Evolutionary conservation across 2,888 invertebrate species (phyloP).

Genomic region (Aporophyla lueneburgensis): DNA sequence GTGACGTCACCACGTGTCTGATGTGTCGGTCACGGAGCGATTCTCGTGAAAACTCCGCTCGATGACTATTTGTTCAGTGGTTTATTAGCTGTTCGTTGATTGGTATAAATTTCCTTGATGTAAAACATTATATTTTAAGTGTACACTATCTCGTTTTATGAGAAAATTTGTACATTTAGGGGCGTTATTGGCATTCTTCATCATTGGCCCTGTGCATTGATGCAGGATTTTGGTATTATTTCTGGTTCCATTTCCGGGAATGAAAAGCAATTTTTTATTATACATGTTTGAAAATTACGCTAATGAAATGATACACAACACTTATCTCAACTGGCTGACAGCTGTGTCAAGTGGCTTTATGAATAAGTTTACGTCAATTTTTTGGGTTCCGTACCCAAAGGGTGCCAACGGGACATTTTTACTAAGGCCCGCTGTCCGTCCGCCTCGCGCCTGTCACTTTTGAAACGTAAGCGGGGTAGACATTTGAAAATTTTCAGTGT

Average conservation of each 20-base stretch:
- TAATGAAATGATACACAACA: neutral
- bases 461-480: no score
- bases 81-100: slow-evolving; percentile 7
- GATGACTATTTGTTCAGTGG: slow-evolving; percentile 3
- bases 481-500: no score
- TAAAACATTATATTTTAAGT: neutral
- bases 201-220: neutral
- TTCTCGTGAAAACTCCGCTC: slow-evolving; percentile 47
- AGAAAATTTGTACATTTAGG: no score
- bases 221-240: neutral
- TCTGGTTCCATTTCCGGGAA: neutral
- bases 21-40: slow-evolving; percentile 66
- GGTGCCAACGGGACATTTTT: no score
- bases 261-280: no score
- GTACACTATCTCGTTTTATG: neutral
- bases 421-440: no score
- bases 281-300: neutral
- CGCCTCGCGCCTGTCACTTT: no score
- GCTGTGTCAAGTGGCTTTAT: neutral
- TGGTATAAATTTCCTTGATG: slow-evolving; percentile 6
- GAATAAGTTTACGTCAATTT: no score
- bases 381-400: no score
- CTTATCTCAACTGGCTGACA: no score
- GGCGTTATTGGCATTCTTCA: neutral
- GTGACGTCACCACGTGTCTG: slow-evolving; percentile 67